phyloP scores from a whole-genome alignment of 2,888 invertebrate genomes.

The Spodoptera picta region DNA sequence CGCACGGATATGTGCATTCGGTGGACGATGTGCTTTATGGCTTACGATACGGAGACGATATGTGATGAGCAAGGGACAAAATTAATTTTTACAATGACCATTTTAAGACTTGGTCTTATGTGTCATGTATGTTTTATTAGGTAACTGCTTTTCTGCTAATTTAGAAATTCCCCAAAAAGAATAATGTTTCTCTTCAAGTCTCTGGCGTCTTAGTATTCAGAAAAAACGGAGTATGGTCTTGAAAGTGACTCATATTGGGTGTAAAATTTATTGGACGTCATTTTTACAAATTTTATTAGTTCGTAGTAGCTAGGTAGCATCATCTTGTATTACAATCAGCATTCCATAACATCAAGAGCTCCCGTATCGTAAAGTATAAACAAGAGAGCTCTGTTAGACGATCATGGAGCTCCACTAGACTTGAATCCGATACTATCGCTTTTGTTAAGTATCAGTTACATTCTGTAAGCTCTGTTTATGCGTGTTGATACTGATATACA shows the following conservation, averaged over 20 bases:
- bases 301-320: too few species aligned
- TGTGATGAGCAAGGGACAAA: too few species aligned
- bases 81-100: slow-evolving; percentile 1
- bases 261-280: too few species aligned
- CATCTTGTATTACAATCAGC: too few species aligned
- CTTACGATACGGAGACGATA: slow-evolving; percentile 32
- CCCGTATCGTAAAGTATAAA: slow-evolving; percentile 9
- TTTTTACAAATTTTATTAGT: too few species aligned
- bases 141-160: too few species aligned
- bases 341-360: background rate
- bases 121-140: too few species aligned
- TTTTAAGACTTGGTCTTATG: background rate
- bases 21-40: slow-evolving; percentile 17
- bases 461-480: slow-evolving; percentile 30
- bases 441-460: slow-evolving; percentile 32
- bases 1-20: slow-evolving; percentile 69
- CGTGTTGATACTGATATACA: slow-evolving; percentile 23
- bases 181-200: too few species aligned
- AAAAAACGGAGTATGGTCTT: too few species aligned
- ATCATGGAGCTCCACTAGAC: slow-evolving; percentile 15
- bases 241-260: too few species aligned
- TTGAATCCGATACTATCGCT: slow-evolving; percentile 35
- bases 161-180: too few species aligned
- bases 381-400: slow-evolving; percentile 10
- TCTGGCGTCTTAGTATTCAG: too few species aligned